Percentiles rank a stretch among this genome's conserved stretches.
phyloP scores from a whole-genome alignment of 30 jellyfish, hydroid and myxozoan genomes.

The Catostylus mosaicus region DNA sequence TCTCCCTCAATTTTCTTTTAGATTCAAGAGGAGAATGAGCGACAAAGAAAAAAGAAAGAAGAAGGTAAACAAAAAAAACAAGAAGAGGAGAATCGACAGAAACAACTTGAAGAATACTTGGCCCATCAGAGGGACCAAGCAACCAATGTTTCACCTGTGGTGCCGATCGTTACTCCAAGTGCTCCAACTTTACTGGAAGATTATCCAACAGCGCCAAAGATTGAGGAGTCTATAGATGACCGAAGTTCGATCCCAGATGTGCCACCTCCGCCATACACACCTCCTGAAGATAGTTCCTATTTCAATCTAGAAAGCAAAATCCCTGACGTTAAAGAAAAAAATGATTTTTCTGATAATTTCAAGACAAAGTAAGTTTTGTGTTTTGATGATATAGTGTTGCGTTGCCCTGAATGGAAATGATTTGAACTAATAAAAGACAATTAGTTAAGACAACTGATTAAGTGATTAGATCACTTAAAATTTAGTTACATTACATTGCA shows the following conservation, averaged over 20 bases:
- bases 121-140: constrained; percentile 7
- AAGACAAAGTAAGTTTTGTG: neutral
- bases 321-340: neutral
- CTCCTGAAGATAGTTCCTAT: neutral
- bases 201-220: constrained; percentile 60
- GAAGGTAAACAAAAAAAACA: constrained; percentile 40
- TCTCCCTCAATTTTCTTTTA: too few species aligned
- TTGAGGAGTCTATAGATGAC: neutral
- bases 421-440: too few species aligned
- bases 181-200: constrained; percentile 54
- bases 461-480: too few species aligned
- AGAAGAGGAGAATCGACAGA: constrained; percentile 35
- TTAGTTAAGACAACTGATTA: too few species aligned
- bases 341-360: neutral
- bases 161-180: constrained; percentile 21
- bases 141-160: neutral
- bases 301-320: neutral
- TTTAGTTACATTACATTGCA: too few species aligned
- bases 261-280: constrained; percentile 64
- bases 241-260: constrained; percentile 20
- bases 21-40: constrained; percentile 10
- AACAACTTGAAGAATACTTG: constrained; percentile 1
- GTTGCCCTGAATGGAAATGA: too few species aligned
- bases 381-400: too few species aligned
- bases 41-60: constrained; percentile 20